Evolutionary conservation across 2,797 vertebrate species (phyloP).

Genomic region (Halcyon smyrnensis): DNA sequence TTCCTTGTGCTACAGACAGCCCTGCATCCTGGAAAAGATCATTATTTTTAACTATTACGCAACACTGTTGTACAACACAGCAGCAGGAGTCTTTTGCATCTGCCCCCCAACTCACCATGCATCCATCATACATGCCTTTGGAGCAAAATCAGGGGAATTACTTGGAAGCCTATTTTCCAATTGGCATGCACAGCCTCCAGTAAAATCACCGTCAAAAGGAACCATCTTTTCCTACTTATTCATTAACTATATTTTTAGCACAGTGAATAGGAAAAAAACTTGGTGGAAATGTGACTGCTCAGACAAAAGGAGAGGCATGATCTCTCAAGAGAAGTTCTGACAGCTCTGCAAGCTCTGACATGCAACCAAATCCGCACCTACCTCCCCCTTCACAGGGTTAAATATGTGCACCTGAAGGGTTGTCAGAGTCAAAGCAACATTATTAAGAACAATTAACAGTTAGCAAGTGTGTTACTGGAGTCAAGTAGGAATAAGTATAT

Average conservation of each 20-base stretch:
- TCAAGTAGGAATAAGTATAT: not conserved
- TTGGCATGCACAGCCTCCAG: not conserved
- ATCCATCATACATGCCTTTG: not conserved
- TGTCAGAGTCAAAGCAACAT: not conserved
- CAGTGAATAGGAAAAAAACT: not conserved
- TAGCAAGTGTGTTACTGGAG: not conserved
- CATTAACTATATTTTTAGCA: not conserved
- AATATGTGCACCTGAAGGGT: not conserved
- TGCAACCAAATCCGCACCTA: not conserved
- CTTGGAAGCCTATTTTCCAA: not conserved
- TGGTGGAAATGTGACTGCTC: not conserved
- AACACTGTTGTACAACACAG: not conserved
- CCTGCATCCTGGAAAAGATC: not conserved
- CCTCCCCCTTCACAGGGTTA: not conserved
- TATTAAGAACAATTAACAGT: not conserved
- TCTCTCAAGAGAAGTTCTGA: not conserved
- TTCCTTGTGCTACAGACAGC: not conserved
- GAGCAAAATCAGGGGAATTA: not conserved
- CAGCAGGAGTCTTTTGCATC: not conserved
- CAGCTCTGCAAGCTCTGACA: not conserved
- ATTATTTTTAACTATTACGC: not conserved
- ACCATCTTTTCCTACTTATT: not conserved
- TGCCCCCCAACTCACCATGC: accelerated
- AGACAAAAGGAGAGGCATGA: not conserved
- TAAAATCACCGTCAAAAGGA: not conserved